Evolutionary conservation across 1,140 invertebrate genomes (phyloP).

Genomic region (Platyura marginata): DNA sequence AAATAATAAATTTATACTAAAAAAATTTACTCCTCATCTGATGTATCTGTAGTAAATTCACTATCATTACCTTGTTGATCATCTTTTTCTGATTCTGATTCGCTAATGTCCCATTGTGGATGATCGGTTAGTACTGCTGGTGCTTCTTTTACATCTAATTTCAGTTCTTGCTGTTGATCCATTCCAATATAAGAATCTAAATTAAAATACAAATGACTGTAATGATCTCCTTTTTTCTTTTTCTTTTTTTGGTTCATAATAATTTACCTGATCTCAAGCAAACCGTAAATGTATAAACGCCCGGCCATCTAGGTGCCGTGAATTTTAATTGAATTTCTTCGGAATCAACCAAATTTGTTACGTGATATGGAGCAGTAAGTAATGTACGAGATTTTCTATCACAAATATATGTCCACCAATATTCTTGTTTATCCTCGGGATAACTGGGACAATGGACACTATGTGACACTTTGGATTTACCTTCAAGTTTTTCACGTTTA

Average conservation of each 20-base stretch:
- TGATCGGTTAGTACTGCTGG: constrained; percentile 76
- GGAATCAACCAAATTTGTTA: constrained; percentile 61
- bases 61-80: constrained; percentile 38
- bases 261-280: constrained; percentile 55
- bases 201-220: too few species aligned
- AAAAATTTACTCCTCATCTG: constrained; percentile 29
- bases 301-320: constrained; percentile 83
- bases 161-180: constrained; percentile 80
- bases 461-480: constrained; percentile 86
- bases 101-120: constrained; percentile 91
- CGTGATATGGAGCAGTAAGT: constrained; percentile 76
- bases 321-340: constrained; percentile 89
- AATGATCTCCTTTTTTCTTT: too few species aligned
- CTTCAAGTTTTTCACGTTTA: constrained; percentile 78
- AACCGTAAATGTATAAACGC: constrained; percentile 85
- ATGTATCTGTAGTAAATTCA: constrained; percentile 38
- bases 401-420: constrained; percentile 97
- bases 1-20: too few species aligned
- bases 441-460: constrained; percentile 91
- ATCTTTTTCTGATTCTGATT: constrained; percentile 69
- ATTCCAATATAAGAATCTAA: constrained; percentile 87
- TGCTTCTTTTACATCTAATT: constrained; percentile 92
- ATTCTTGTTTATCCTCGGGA: constrained; percentile 94
- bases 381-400: constrained; percentile 82
- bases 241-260: not conserved